Evolutionary conservation across 30 jellyfish, hydroid and myxozoan genomes (phyloP), one percentile per base, ranked within the genome.

Genomic region (Hydractinia echinata): DNA sequence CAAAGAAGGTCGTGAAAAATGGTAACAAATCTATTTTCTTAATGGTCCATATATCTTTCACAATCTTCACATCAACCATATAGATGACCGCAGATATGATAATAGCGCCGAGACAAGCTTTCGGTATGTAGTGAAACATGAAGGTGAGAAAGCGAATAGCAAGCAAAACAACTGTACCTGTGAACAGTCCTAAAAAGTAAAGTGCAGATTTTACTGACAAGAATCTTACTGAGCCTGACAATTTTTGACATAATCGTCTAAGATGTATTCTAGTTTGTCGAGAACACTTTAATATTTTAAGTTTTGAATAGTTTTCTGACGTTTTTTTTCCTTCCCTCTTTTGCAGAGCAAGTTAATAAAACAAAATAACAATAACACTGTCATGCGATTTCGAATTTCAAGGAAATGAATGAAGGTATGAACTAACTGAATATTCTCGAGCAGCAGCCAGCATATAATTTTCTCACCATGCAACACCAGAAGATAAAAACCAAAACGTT

Each of bases 101-200:
- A 66, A 89, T 80, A 5, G 96, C 86, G 0, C 95, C 96, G 48
- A 89, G 95, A 73, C 94, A 83, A 8, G 96, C 96, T 73, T 85
- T 78, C 11, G 96, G 96, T 9, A 84, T 89, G 81, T 83, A 89
- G 39, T 80, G 89, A 84, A 89, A 89, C n/a, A 73, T 83, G 10
- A 84, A 87, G 13, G 96, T 89, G 44, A 89, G 82, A 77, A 30
- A 83, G 19, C 55, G 44, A 55, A 84, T 83, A 21, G 96, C 94
- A 66, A 89, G 86, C 30, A 89, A 30, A 6, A 89, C 96, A 56
- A 89, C 56, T 0, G 67, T 53, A 39, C 96, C 94, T 20, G 96
- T 73, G 61, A 89, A 83, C 4, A 89, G 71, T 48, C 96, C 96
- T 89, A 55, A 44, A 64, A 64, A 13, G 18, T 44, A 64, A 64